These are phyloP conservation scores for Incurvaria masculella DNA, from an alignment of 2,888 invertebrate genomes.

Conservation along the genomic window DNA sequence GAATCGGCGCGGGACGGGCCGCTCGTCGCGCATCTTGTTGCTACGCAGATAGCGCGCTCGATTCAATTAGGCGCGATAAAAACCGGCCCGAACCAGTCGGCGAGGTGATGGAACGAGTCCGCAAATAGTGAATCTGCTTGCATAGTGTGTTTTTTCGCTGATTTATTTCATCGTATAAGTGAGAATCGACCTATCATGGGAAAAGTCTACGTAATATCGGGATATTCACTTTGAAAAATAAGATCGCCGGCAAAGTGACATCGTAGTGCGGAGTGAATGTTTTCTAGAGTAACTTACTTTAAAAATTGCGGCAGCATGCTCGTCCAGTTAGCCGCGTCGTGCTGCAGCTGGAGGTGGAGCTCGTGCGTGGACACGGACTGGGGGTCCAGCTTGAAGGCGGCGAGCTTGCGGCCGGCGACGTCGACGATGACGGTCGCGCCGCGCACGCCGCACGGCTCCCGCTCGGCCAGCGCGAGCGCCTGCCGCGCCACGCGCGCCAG, in stretches of 20 bases:
- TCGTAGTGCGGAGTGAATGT: too few relatives aligned
- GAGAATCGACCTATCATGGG: too few relatives aligned
- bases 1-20: not conserved
- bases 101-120: too few relatives aligned
- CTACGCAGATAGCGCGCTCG: not conserved
- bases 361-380: constrained; percentile 89
- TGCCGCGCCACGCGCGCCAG: constrained; percentile 75
- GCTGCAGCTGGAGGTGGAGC: constrained; percentile 82
- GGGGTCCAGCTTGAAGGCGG: constrained; percentile 82
- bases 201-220: constrained; percentile 8
- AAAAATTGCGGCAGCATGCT: constrained; percentile 84
- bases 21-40: not conserved
- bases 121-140: too few relatives aligned
- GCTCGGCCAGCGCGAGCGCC: constrained; percentile 78
- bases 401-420: constrained; percentile 75
- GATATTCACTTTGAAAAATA: not conserved
- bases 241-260: too few relatives aligned
- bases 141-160: too few relatives aligned
- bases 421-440: constrained; percentile 85
- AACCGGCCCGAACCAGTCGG: not conserved
- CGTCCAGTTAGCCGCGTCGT: constrained; percentile 84
- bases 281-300: constrained; percentile 63
- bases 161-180: too few relatives aligned
- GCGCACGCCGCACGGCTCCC: constrained; percentile 85
- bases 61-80: not conserved